A percentile compares a stretch with the other conserved stretches of the same genome.
These are phyloP conservation scores for Urosaurus nigricauda DNA, from an alignment of 2,797 vertebrate species.

Conservation along the genomic window DNA sequence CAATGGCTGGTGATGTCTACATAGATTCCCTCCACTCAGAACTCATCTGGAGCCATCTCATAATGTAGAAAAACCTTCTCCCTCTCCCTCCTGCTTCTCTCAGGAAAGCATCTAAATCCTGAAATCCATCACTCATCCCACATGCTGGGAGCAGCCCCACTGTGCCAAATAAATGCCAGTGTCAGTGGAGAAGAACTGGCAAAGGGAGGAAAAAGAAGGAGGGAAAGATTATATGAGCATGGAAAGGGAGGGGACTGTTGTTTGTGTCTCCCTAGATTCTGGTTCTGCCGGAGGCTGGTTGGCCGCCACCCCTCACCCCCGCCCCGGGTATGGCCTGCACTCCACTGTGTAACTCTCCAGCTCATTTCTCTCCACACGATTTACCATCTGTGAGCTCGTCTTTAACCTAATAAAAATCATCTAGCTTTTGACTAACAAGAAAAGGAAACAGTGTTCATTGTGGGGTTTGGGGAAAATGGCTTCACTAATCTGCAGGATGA, in stretches of 20 bases:
- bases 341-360: slow-evolving; percentile 78
- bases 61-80: background rate
- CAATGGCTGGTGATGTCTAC: background rate
- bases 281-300: slow-evolving; percentile 12
- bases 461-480: slow-evolving; percentile 95
- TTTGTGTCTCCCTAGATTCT: slow-evolving; percentile 42
- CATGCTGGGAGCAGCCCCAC: slow-evolving; percentile 19
- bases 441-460: slow-evolving; percentile 94
- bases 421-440: slow-evolving; percentile 88
- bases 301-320: background rate
- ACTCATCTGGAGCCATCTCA: slow-evolving; percentile 2
- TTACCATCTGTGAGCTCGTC: slow-evolving; percentile 92
- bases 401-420: slow-evolving; percentile 91
- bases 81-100: background rate
- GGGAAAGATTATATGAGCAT: background rate
- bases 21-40: slow-evolving; percentile 1
- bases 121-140: background rate
- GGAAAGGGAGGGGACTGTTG: background rate
- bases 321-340: slow-evolving; percentile 41
- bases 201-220: background rate
- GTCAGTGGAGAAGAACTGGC: background rate
- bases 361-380: slow-evolving; percentile 87
- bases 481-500: slow-evolving; percentile 94
- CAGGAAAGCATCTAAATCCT: slow-evolving; percentile 28
- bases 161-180: accelerated